phyloP scores from a whole-genome alignment of 1,140 invertebrate genomes.

The Oscheius sp. region DNA sequence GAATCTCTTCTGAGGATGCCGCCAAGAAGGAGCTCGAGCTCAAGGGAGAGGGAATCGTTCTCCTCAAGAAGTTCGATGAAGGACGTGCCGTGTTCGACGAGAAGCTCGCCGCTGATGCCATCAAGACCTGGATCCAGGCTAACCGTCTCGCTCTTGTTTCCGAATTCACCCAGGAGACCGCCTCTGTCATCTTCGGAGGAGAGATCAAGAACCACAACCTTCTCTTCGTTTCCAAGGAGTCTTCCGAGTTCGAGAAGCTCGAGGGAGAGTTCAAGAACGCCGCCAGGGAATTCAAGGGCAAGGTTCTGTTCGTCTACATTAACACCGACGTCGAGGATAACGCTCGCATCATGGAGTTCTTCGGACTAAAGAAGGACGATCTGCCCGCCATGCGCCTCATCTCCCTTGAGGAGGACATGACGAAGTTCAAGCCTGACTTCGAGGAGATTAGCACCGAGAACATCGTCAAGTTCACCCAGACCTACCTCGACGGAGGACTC shows the following conservation, averaged over 20 bases:
- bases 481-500: constrained; percentile 84
- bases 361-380: constrained; percentile 90
- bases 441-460: constrained; percentile 75
- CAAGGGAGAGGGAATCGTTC: constrained; percentile 73
- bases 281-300: constrained; percentile 83
- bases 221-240: constrained; percentile 83
- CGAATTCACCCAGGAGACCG: constrained; percentile 96
- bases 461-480: constrained; percentile 79
- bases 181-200: constrained; percentile 94
- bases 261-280: constrained; percentile 68
- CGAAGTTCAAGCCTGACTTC: constrained; percentile 85
- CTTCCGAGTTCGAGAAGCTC: constrained; percentile 73
- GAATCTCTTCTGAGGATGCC: constrained; percentile 75
- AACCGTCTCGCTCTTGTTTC: constrained; percentile 87
- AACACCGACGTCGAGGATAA: constrained; percentile 93
- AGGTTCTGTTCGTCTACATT: constrained; percentile 89
- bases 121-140: constrained; percentile 80
- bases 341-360: constrained; percentile 94
- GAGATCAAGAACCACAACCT: constrained; percentile 93
- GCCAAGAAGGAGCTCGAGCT: constrained; percentile 73
- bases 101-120: constrained; percentile 69
- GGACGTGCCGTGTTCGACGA: constrained; percentile 76
- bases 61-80: constrained; percentile 97
- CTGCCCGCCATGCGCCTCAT: constrained; percentile 88
- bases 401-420: constrained; percentile 92